Percentiles rank a stretch among this genome's conserved stretches.
phyloP scores from a whole-genome alignment of 2,113 vertebrate species.

The Nibea coibor region DNA sequence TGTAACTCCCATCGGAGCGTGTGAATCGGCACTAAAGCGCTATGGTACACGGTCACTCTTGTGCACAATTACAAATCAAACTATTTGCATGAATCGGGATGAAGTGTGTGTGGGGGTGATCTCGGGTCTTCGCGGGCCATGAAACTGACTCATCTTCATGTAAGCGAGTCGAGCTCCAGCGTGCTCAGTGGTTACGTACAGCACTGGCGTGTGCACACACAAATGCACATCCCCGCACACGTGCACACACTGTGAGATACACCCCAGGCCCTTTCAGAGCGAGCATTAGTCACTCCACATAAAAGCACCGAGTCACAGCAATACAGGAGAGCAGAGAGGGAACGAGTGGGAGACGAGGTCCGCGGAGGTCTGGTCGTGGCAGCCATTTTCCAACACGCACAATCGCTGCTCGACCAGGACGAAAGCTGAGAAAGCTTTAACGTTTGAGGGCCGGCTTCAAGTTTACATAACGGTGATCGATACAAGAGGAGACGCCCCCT shows the following conservation, averaged over 20 bases:
- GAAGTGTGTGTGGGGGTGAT: conserved; percentile 52
- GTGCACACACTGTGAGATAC: conserved; percentile 56
- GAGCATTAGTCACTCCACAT: conserved; percentile 82
- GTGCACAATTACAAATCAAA: conserved; percentile 64
- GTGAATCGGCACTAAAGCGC: conserved; percentile 33
- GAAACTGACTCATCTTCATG: conserved; percentile 76
- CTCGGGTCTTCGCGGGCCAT: conserved; percentile 62
- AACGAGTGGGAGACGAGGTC: conserved; percentile 70
- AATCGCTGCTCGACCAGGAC: conserved; percentile 33
- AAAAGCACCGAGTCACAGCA: conserved; percentile 77
- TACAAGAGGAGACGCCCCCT: conserved; percentile 55
- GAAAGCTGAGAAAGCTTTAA: conserved; percentile 31
- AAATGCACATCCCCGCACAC: conserved; percentile 13
- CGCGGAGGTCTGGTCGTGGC: conserved; percentile 67
- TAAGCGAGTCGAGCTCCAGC: conserved; percentile 57
- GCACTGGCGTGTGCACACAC: conserved; percentile 23
- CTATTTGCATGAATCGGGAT: conserved; percentile 53
- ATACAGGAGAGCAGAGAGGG: conserved; percentile 68
- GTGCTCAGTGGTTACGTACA: conserved; percentile 60
- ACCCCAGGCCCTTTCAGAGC: conserved; percentile 71
- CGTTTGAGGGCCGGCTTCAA: conserved; percentile 16
- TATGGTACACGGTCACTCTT: conserved; percentile 19
- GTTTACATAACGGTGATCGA: conserved; percentile 66
- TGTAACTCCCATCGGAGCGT: conserved; percentile 20
- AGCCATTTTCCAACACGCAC: conserved; percentile 67